Base-by-base conservation (phyloP, 2,797 vertebrate species). In the Amblyopsis hoosieri region DNA sequence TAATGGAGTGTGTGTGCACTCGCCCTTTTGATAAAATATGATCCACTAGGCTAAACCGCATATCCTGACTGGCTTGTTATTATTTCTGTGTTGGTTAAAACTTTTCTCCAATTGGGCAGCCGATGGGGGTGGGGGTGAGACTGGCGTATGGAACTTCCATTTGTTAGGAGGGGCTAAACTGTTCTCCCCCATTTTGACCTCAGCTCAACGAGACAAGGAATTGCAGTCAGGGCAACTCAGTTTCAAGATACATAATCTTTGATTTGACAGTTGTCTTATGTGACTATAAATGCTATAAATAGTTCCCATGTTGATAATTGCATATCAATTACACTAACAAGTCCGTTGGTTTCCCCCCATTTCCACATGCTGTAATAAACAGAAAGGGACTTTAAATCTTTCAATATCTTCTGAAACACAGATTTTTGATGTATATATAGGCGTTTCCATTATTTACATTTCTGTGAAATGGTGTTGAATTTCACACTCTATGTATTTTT, bases 121-220 rank as follows among this genome's bases (percentile, higher is more conserved):
- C 72, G 50, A 55, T 75, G 74, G 83, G 73, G 79, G 80, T 75
- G 17, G 85, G 81, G 78, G 84, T 66, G 71, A 85, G 79, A 77
- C 70, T 57, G 71, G 80, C 74, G 48, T 72, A 72, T 76, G 66
- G 66, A 83, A 87, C 85, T 90, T 90, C 86, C 84, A 90, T 89
- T 87, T 82, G 77, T 89, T 84, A 89, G 86, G 85, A 89, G 85
- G 84, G 85, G 85, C 82, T 64, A 74, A 85, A 72, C 74, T 61
- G 69, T 81, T 57, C 62, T 89, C 87, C 87, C 87, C 87, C 89
- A 88, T 90, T 91, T 90, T 90, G 85, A 90, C 88, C 88, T 88
- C 84, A 65, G 80, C 75, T 75, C 74, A 72, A 64, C 57, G 60
- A 79, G 62, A 79, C 54, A 48, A 53, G 64, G 54, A 69, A 72